Evolutionary conservation across 2,888 invertebrate genomes (phyloP), one percentile per base, ranked within the genome.

Genomic region (Caenorhabditis parvicauda): DNA sequence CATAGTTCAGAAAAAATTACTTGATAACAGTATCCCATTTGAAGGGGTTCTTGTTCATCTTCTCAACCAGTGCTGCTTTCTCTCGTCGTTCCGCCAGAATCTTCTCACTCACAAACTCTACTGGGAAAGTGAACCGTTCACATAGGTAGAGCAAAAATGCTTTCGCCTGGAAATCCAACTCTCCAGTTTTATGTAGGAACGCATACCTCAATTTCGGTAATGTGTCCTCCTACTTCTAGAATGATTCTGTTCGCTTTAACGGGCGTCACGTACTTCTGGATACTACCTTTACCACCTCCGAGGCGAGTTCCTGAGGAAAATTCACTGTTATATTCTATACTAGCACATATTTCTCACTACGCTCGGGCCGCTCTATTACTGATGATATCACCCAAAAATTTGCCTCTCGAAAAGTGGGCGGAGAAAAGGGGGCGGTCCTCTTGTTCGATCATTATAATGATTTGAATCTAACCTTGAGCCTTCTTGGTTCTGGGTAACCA

Each of bases 401-500:
- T n/a, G n/a, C n/a, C n/a, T n/a, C n/a, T n/a, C n/a, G n/a, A n/a
- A n/a, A n/a, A n/a, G n/a, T n/a, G n/a, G n/a, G n/a, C n/a, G n/a
- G n/a, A n/a, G n/a, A n/a, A n/a, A n/a, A n/a, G n/a, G n/a, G n/a
- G n/a, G n/a, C n/a, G n/a, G n/a, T 1, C 24, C 12, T 45, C 12
- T 24, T n/a, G n/a, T 7, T 14, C 9, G 24, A 7, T n/a, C 14
- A 19, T 35, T 24, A 17, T 21, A 17, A 12, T 9, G 14, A 14
- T 12, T 48, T 22, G 24, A 9, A 27, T 35, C 27, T 2, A 5
- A 43, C 50, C 76, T 59, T 79, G 77, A 2, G 77, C 72, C 47
- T 90, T 90, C 82, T 89, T 91, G 0, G 91, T 90, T 9, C 93
- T 84, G 0, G 96, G 90, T 78, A 95, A 92, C 96, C 96, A 99